Conservation (phyloP, 2,113 vertebrate genomes). For the Trochalopteron elliotii region DNA sequence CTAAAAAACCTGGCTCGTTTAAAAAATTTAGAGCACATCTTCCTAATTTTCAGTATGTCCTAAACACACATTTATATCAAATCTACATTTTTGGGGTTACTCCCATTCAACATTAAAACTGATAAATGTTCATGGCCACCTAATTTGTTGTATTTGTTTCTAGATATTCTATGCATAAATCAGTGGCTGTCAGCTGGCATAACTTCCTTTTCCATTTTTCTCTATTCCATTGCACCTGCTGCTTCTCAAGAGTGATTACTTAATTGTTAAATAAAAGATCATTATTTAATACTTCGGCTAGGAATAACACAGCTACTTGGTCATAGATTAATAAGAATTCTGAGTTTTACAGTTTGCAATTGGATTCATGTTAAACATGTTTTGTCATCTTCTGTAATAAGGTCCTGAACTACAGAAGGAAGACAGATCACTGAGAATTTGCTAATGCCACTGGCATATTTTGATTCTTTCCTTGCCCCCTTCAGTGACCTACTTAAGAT, state of each 20-base stretch:
- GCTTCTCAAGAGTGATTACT: background rate
- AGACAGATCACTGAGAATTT: background rate
- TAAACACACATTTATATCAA: background rate
- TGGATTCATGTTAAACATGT: background rate
- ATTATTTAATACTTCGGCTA: slow-evolving; percentile 18
- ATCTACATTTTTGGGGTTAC: background rate
- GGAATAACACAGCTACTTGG: background rate
- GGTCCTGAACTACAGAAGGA: background rate
- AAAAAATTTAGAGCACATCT: background rate
- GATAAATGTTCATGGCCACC: background rate
- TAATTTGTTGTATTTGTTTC: background rate
- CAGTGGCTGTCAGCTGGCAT: background rate
- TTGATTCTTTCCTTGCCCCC: background rate
- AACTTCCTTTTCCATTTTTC: background rate
- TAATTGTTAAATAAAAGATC: background rate
- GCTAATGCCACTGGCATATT: background rate
- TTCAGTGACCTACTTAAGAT: background rate
- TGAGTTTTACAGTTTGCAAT: background rate
- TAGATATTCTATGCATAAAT: background rate
- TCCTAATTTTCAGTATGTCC: background rate
- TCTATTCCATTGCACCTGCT: background rate
- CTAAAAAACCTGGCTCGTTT: background rate
- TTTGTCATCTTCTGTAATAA: background rate
- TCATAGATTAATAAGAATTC: slow-evolving; percentile 6
- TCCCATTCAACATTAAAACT: background rate